Evolutionary conservation across 30 jellyfish, hydroid and myxozoan species (phyloP), one percentile per base, ranked within the genome.

Genomic region (Morbakka virulenta): DNA sequence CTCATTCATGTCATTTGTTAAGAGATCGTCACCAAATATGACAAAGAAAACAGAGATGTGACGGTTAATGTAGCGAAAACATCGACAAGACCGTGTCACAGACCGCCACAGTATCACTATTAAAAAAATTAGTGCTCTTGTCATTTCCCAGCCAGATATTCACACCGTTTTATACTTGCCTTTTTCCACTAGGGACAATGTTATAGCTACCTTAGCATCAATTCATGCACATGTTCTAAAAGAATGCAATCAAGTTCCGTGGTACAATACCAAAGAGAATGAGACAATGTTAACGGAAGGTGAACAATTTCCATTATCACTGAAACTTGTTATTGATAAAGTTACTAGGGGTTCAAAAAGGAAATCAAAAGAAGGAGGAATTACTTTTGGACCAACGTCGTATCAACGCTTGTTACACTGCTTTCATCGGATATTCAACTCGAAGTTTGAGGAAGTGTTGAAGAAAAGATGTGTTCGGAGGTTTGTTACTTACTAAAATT

Each of bases 301-400:
- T 14, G 52, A 36, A 23, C 41, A 41, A 33, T 62, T 81, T 1
- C 93, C 93, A 12, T 14, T 41, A 28, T 81, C 93, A 22, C 70
- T 69, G 73, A 48, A 29, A 30, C 70, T 81, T 26, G 62, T 81
- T 17, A 51, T 81, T 13, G 69, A 81, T 72, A 73, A 85, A 32
- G 72, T 81, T 48, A 32, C 72, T 73, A 72, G 64, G 57, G 72
- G 72, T 69, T 69, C 93, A 1, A 69, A 85, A 85, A 23, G 26
- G 1, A 74, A 75, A 23, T 69, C 74, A 27, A 85, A 64, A 14
- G 66, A 67, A 26, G 47, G 53, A 28, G 93, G 93, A 21, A 28
- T 70, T 41, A 69, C 72, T 67, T 74, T 70, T 34, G 93, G 93
- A 70, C 93, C 93, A 35, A 81, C 93, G 31, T 69, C 85, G 23